Base-by-base conservation (phyloP, 2,888 invertebrate genomes). In the Mechanitis messenoides region DNA sequence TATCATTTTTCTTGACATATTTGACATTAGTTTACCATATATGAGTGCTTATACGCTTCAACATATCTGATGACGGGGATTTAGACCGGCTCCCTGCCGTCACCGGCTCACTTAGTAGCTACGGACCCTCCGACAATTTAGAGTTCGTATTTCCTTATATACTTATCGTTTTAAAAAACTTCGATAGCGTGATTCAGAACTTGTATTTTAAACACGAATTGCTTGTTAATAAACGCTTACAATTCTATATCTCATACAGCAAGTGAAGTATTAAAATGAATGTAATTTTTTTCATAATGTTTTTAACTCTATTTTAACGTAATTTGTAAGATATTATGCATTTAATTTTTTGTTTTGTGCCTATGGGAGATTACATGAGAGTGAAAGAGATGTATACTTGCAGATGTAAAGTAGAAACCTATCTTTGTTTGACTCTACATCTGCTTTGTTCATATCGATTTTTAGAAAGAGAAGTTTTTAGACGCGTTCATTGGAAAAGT, bases 21-120 rank as follows among this genome's bases (percentile, higher is more conserved):
- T 62, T 80, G 83, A 83, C 81, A 82, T 80, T 82, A 79, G 83
- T 82, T 81, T 81, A 81, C 82, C 81, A 81, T 85, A 82, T 84
- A 84, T 85, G 84, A 84, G 83, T 83, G 81, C 83, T 82, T 74
- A 71, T 33, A 60, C 73, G 84, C 83, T 81, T 83, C 80, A 81
- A 80, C 84, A 80, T 83, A 84, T 82, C 80, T 81, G 84, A 80
- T 83, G 84, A 81, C 86, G 73, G 74, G 81, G 86, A 84, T 68
- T 78, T 84, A 82, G 83, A 79, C 82, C 86, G 87, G 89, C 76
- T 84, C 85, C 83, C 73, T 75, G 84, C 84, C 87, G 81, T 65
- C 69, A 80, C 88, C 87, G 84, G 81, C 76, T 71, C 70, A 83
- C 87, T 82, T 77, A 85, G 89, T 89, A 89, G 87, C 89, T 80